phyloP scores from a whole-genome alignment of 2,888 invertebrate species.

The Vanessa cardui region DNA sequence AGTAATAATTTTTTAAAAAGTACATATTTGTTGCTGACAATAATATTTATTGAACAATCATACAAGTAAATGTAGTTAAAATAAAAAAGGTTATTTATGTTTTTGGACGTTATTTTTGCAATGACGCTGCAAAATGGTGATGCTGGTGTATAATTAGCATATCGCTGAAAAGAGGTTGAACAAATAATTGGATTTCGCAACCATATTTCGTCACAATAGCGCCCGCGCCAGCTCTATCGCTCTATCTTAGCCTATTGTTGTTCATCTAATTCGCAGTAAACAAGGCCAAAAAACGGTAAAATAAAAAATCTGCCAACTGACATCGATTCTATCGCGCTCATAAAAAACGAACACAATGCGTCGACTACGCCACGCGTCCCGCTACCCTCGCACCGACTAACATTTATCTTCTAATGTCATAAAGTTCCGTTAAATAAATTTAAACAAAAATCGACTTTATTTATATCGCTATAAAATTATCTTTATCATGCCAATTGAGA shows the following conservation, averaged over 20 bases:
- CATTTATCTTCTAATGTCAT: constrained; percentile 46
- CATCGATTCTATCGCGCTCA: constrained; percentile 77
- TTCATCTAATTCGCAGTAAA: constrained; percentile 47
- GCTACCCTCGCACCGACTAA: constrained; percentile 69
- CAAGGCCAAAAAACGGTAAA: constrained; percentile 81
- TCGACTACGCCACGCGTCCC: constrained; percentile 70
- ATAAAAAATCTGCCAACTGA: constrained; percentile 82
- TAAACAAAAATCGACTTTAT: constrained; percentile 47
- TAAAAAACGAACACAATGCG: constrained; percentile 79
- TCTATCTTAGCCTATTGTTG: constrained; percentile 33
- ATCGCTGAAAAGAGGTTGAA: background rate
- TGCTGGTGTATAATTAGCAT: constrained; percentile 14
- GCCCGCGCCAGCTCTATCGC: constrained; percentile 8
- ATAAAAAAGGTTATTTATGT: background rate
- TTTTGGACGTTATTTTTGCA: background rate
- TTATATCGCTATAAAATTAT: constrained; percentile 12
- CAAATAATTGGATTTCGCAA: constrained; percentile 13
- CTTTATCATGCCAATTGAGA: constrained; percentile 12
- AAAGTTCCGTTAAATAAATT: constrained; percentile 47
- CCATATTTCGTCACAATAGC: constrained; percentile 20
- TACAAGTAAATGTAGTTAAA: background rate
- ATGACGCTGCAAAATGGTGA: background rate
- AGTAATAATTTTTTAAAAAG: too few species aligned
- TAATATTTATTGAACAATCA: too few species aligned
- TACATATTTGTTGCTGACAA: too few species aligned